Evolutionary conservation across 2,113 vertebrate species (phyloP), one percentile per base, ranked within the genome.

Genomic region (Equus quagga): DNA sequence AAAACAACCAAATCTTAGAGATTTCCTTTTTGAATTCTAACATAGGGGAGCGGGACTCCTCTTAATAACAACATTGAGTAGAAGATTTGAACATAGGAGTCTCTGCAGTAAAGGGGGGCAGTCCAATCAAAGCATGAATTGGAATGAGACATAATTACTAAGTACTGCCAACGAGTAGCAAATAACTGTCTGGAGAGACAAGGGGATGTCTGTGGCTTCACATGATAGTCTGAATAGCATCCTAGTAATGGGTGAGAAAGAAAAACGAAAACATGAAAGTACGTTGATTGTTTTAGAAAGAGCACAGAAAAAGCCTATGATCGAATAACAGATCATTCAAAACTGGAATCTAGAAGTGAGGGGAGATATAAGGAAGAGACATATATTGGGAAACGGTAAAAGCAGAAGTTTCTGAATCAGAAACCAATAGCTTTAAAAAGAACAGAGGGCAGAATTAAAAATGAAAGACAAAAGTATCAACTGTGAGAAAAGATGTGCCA

Each of bases 181-280:
- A 67, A 56, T 5, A 26, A 76, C 49, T 70, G 24, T 70, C 49
- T 14, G 26, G 28, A 83, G 49, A 62, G 31, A 56, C 54, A 64
- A 81, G 28, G 33, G 5, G 21, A 79, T 17, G 2, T 2, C 3
- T 21, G 23, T 6, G 41, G n/a, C 12, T 81, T 94, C 9, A 67
- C 49, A 36, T 19, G 31, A 60, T 62, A 67, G 23, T 79, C 73
- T 90, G 2, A 83, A 19, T 2, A 84, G 28, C 41, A 56, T 41
- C 46, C 10, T 72, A 67, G 17, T 33, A 51, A 41, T 54, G n/a
- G 23, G 23, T 31, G 79, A 82, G 69, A 44, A 4, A 14, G 51
- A 89, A 89, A 58, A 89, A 80, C 2, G n/a, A 85, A 73, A 58
- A 92, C 11, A 65, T 60, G 41, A 79, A 96, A 92, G 33, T 26